Evolutionary conservation across 2,888 invertebrate species (phyloP), one percentile per base, ranked within the genome.

Genomic region (Luperina nickerlii): DNA sequence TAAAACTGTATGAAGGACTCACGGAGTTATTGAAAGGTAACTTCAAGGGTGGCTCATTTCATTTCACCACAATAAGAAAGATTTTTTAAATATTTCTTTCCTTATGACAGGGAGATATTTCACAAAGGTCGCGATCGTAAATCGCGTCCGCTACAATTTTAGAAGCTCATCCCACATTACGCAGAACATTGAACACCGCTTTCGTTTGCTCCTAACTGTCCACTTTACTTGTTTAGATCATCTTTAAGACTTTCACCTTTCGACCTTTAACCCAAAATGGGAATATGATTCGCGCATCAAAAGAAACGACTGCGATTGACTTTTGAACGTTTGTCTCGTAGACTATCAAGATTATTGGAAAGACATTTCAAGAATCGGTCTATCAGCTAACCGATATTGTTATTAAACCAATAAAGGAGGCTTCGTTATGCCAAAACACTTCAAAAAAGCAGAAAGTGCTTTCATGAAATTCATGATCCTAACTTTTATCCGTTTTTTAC

Each of bases 161-260:
- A 54, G 38, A 18, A 85, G 92, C 91, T 94, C 94, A 94, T 94
- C 94, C 93, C 91, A 89, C 92, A 93, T 94, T 93, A 93, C 90
- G 86, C 88, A 90, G 88, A 90, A 91, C 93, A 91, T 93, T 92
- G 91, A 92, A 91, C 92, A 91, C 87, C 88, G 88, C 87, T 88
- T 89, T 90, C 90, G 88, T 90, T 90, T 89, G 86, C 88, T 85
- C 81, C 88, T 88, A 89, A 90, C 90, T 88, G 87, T 85, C 88
- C 90, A 86, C 79, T 84, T 79, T 74, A 81, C 86, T 90, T 89
- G 86, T 90, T 88, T 90, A 90, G 89, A 88, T 83, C 81, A 86
- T 75, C 67, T 76, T 67, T 67, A 67, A 71, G n/a, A 65, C 51
- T 68, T 78, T 79, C 60, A 71, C 77, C 51, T 78, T 66, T 75